A percentile compares a stretch with the other conserved stretches of the same genome.
These are phyloP conservation scores for Penaeus japonicus DNA, from an alignment of 1,140 invertebrate genomes.

Conservation along the genomic window DNA sequence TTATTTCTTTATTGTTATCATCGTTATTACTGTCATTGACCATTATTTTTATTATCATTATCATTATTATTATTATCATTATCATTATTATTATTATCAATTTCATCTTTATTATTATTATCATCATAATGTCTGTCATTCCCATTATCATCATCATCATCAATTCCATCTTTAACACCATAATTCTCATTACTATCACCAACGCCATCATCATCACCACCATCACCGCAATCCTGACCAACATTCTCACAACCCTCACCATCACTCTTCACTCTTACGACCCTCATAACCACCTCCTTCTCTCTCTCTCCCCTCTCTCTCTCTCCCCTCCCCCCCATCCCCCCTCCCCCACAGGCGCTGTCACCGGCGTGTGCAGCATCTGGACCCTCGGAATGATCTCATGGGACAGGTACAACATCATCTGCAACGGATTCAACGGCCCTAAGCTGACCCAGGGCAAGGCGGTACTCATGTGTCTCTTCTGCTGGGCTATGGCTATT, in stretches of 20 bases:
- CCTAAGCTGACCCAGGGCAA: slow-evolving; percentile 60
- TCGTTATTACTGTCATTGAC: neutral
- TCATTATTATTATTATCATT: neutral
- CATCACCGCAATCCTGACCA: no score
- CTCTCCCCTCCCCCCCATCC: neutral
- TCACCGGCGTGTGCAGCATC: slow-evolving; percentile 62
- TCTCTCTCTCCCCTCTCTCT: no score
- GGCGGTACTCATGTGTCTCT: slow-evolving; percentile 58
- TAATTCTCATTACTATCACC: neutral
- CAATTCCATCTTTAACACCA: no score
- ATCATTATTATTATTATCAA: neutral
- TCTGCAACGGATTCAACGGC: slow-evolving; percentile 61
- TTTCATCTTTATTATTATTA: no score
- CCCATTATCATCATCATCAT: neutral
- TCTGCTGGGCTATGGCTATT: slow-evolving; percentile 61
- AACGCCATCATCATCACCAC: no score
- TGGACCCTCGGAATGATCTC: slow-evolving; percentile 61
- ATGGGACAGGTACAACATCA: slow-evolving; percentile 63
- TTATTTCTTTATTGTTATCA: neutral
- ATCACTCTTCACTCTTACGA: no score
- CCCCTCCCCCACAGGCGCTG: slow-evolving; percentile 54
- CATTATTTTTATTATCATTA: neutral
- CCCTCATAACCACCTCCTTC: no score
- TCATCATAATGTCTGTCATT: no score
- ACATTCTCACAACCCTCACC: no score